Evolutionary conservation across 2,113 vertebrate species (phyloP).

Genomic region (Pygoscelis antarcticus): DNA sequence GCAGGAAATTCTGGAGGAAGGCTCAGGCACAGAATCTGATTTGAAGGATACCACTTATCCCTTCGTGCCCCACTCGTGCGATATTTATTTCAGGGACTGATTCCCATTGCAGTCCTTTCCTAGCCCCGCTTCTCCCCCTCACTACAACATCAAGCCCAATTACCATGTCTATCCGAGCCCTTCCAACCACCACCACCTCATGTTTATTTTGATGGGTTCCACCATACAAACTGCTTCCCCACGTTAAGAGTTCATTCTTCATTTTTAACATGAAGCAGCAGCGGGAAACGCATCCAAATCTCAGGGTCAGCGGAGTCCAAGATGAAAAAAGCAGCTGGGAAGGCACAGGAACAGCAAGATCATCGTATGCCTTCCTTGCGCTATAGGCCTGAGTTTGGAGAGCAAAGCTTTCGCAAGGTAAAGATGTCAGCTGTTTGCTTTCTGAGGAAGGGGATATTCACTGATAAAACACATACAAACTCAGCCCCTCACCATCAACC

Average conservation of each 20-base stretch:
- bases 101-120: background rate
- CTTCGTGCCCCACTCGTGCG: background rate
- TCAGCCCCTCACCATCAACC: background rate
- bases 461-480: background rate
- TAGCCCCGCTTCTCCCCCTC: background rate
- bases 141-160: background rate
- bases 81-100: background rate
- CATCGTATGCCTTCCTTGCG: fast-evolving
- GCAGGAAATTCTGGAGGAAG: background rate
- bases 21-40: background rate
- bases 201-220: background rate
- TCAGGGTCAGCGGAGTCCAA: background rate
- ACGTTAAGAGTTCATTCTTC: background rate
- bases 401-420: background rate
- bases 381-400: background rate
- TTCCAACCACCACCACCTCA: background rate
- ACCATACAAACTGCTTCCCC: background rate
- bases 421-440: background rate
- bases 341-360: background rate
- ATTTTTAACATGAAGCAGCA: background rate
- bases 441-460: background rate
- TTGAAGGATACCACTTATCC: background rate
- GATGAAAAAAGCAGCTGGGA: background rate
- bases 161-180: background rate
- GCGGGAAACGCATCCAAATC: background rate